Evolutionary conservation across 2,113 vertebrate genomes (phyloP).

Genomic region (Megalops atlanticus): DNA sequence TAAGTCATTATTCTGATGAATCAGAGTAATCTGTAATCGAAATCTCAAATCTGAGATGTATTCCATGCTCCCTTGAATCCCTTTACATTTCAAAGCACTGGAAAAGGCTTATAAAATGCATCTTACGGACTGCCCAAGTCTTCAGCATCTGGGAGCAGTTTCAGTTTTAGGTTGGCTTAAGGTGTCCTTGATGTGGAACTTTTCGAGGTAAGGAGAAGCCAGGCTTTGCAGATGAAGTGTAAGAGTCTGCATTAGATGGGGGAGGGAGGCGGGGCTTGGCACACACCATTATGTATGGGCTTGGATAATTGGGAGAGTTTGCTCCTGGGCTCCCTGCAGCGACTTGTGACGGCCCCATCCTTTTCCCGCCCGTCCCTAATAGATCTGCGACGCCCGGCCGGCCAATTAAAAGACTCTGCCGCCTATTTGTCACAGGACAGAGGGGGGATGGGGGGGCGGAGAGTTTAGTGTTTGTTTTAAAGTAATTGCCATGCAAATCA

Average conservation of each 20-base stretch:
- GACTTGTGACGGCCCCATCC: constrained; percentile 30
- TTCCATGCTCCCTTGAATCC: neutral
- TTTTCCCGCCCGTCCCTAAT: constrained; percentile 35
- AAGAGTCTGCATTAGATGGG: neutral
- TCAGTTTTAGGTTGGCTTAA: neutral
- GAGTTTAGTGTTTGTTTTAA: constrained; percentile 41
- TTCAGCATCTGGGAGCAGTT: no score
- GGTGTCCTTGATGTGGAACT: no score
- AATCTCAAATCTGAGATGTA: no score
- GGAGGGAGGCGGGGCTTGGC: neutral
- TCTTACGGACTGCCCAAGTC: no score
- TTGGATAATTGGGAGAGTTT: constrained; percentile 34
- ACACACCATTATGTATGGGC: constrained; percentile 30
- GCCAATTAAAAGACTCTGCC: constrained; percentile 42
- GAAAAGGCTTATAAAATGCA: no score
- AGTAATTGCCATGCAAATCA: constrained; percentile 40
- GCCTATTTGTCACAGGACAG: constrained; percentile 39
- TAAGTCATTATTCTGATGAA: neutral
- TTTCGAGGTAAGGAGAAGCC: no score
- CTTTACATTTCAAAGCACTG: neutral
- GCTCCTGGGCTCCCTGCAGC: constrained; percentile 30
- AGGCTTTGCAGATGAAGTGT: neutral
- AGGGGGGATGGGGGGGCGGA: constrained; percentile 24
- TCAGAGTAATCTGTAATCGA: neutral
- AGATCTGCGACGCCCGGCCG: constrained; percentile 24